Evolutionary conservation across 2,113 vertebrate genomes (phyloP).

Genomic region (Austrofundulus limnaeus): DNA sequence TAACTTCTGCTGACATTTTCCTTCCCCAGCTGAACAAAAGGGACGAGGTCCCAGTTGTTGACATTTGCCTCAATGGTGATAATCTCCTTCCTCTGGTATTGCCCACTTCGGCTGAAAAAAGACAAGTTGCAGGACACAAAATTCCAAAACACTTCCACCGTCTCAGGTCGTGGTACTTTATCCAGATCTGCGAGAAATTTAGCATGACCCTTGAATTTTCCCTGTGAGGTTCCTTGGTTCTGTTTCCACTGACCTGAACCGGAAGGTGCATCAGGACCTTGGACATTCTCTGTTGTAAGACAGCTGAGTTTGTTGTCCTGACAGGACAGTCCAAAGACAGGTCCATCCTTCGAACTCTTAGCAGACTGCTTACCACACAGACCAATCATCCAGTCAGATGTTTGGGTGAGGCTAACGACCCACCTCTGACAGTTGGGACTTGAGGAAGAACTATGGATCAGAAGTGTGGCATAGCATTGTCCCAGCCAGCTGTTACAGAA

Average conservation of each 20-base stretch:
- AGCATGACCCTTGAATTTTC: not conserved
- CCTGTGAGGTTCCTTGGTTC: no score
- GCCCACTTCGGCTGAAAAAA: slow-evolving; percentile 46
- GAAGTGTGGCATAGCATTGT: slow-evolving; percentile 7
- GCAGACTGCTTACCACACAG: slow-evolving; percentile 34
- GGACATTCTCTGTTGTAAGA: not conserved
- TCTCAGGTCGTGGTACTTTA: not conserved
- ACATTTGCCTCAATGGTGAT: not conserved
- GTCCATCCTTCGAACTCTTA: not conserved
- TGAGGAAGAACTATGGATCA: not conserved
- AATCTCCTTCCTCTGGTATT: slow-evolving; percentile 33
- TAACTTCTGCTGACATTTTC: not conserved
- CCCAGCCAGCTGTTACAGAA: slow-evolving; percentile 5
- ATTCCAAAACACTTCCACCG: slow-evolving; percentile 53
- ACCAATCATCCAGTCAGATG: slow-evolving; percentile 48
- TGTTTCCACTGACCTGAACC: not conserved
- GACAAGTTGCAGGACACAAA: slow-evolving; percentile 12
- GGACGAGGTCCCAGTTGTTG: not conserved
- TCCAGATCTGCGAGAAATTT: not conserved
- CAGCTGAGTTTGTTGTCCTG: slow-evolving; percentile 29
- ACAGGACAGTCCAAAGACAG: slow-evolving; percentile 36
- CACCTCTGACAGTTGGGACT: slow-evolving; percentile 24
- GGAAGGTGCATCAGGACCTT: not conserved
- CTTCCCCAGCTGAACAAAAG: slow-evolving; percentile 40
- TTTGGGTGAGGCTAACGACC: slow-evolving; percentile 34